Evolutionary conservation across 35 echinoderm and acorn worm species (phyloP).

Genomic region (Ophioderma brevispina): DNA sequence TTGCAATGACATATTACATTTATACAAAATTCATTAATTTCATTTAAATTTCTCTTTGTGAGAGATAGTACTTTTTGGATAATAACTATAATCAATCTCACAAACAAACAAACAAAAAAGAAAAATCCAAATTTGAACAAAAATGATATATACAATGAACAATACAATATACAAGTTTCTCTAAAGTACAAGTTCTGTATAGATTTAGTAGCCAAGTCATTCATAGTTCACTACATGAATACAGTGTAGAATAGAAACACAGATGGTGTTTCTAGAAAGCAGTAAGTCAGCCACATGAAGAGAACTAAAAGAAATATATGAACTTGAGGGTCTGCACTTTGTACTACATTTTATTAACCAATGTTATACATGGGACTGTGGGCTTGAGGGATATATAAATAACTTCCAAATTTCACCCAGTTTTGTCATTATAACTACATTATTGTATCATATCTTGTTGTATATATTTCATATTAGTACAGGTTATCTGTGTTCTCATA

Average conservation of each 20-base stretch:
- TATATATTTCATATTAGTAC: too few species aligned
- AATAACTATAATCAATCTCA: slow-evolving; percentile 7
- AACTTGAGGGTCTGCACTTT: too few species aligned
- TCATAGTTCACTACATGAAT: slow-evolving; percentile 3
- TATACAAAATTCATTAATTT: not conserved
- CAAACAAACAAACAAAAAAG: not conserved
- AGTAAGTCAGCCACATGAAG: not conserved
- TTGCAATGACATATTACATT: not conserved
- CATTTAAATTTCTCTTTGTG: not conserved
- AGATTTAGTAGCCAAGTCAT: not conserved
- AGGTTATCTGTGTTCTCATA: too few species aligned
- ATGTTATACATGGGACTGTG: too few species aligned
- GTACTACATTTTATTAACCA: too few species aligned
- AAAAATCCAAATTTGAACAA: not conserved
- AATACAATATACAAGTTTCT: not conserved
- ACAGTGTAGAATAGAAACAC: not conserved
- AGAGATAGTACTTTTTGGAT: slow-evolving; percentile 14
- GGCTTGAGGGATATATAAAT: too few species aligned
- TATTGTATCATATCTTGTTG: too few species aligned
- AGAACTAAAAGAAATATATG: too few species aligned
- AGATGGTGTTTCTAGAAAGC: not conserved
- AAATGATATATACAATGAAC: slow-evolving; percentile 11
- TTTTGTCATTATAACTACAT: too few species aligned
- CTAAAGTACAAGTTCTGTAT: not conserved
- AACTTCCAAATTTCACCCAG: too few species aligned